Evolutionary conservation across 1,140 invertebrate genomes (phyloP), one percentile per base, ranked within the genome.

Genomic region (Epicauta chinensis): DNA sequence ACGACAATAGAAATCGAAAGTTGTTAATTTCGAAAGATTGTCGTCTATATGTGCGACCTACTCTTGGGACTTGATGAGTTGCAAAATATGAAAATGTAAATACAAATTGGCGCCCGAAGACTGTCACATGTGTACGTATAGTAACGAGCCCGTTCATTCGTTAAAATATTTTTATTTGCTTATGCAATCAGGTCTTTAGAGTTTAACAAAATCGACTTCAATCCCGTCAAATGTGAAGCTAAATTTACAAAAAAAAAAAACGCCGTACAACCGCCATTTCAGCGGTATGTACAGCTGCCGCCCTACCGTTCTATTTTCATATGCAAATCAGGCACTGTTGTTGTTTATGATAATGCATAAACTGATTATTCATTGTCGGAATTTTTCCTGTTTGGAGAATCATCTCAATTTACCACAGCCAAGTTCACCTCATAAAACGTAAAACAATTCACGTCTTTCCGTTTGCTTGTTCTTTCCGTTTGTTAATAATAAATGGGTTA

Each of bases 401-500:
- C 23, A 23, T 7, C 23, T 23, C 23, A 23, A 23, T 23, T 23
- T 23, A 23, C 23, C 7, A 23, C 23, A 23, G 7, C 23, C 23
- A 36, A 36, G 35, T 2, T 15, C 4, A 13, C 10, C n/a, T 4
- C 10, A 36, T 15, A 36, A 36, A 5, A 13, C 10, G 11, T 36
- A 36, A 36, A 36, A 36, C 35, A 36, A 36, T 23, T 23, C 23
- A 23, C 23, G 23, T 23, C 23, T 23, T 23, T 23, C 23, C 42
- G 50, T 53, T 58, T 58, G 49, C 58, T 59, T 55, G 56, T 57
- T 62, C 56, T 55, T 62, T 58, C 55, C 49, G 57, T 57, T 45
- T 59, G 59, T 65, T 65, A 66, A 66, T 66, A 61, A 63, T 66
- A 59, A 57, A 63, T 66, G 60, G 61, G 55, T 66, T 64, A 63